These are phyloP conservation scores for Oncorhynchus clarkii DNA, from an alignment of 2,113 vertebrate genomes.

Conservation along the genomic window DNA sequence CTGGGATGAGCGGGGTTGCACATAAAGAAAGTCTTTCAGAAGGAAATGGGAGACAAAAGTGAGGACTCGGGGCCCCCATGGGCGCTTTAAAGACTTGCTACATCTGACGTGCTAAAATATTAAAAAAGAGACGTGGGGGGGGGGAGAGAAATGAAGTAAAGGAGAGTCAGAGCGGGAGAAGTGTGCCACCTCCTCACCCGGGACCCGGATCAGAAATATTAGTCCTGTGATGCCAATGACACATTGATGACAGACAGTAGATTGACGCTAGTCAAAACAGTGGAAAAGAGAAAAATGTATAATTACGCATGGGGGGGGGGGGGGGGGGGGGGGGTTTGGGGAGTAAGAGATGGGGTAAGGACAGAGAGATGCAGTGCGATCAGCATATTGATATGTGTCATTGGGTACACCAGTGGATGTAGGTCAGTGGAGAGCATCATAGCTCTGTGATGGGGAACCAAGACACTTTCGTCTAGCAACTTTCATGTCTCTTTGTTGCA, in stretches of 20 bases:
- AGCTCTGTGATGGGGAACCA: too few species aligned
- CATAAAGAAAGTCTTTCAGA: constrained; percentile 79
- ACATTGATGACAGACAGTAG: constrained; percentile 52
- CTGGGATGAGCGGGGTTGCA: constrained; percentile 66
- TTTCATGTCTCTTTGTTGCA: neutral
- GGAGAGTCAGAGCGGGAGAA: constrained; percentile 48
- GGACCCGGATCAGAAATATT: constrained; percentile 33
- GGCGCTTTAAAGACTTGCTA: constrained; percentile 75
- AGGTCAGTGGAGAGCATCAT: too few species aligned
- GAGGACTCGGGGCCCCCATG: constrained; percentile 73
- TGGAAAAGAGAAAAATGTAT: neutral
- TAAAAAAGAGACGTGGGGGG: constrained; percentile 54
- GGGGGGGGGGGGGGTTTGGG: neutral
- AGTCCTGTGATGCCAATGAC: constrained; percentile 64
- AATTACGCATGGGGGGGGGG: too few species aligned
- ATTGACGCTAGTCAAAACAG: constrained; percentile 54
- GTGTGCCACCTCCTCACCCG: constrained; percentile 58
- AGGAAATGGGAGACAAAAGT: constrained; percentile 80
- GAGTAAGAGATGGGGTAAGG: neutral
- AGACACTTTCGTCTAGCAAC: too few species aligned
- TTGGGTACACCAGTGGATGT: too few species aligned
- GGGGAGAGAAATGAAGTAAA: constrained; percentile 59
- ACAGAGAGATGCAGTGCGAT: neutral
- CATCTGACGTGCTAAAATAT: constrained; percentile 73
- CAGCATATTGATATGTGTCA: too few species aligned